Evolutionary conservation across 2,113 vertebrate species (phyloP), one percentile per base, ranked within the genome.

Genomic region (Nesogale talazaci): DNA sequence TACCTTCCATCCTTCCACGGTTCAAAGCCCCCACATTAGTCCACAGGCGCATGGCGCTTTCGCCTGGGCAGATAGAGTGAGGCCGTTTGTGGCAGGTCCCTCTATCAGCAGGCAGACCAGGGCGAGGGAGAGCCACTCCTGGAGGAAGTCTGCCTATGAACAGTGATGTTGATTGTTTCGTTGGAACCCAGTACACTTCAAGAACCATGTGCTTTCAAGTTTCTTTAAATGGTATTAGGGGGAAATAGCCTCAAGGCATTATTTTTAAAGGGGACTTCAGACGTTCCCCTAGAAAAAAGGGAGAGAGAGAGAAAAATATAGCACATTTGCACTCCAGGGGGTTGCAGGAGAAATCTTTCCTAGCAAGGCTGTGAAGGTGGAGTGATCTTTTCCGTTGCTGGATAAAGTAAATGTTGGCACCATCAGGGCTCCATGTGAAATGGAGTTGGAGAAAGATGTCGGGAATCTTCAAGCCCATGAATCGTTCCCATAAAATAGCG

Each of bases 231-330:
- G 94, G 95, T 96, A 97, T 98, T 98, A 98, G 95, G 97, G 92
- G 93, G 97, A 98, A 98, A 98, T 98, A 98, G 98, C 97, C 98
- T 97, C 91, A 86, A 98, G 98, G 97, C 97, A 97, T 98, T 98
- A 97, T 98, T 98, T 98, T 98, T 98, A 98, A 97, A 98, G 95
- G 91, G 93, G 95, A 97, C 97, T 98, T 98, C 98, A 98, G 98
- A 98, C 93, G 84, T 97, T 94, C 25, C 8, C 91, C 87, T 95
- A 86, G 79, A 91, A 92, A 52, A 82, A 96, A 96, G 65, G 36
- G 95, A 94, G 65, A 82, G 95, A 96, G 65, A 40, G 95, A 94
- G 65, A 83, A 95, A 95, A 97, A 82, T 69, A 86, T 87, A 97
- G 96, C 93, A 84, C 91, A 56, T 97, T 97, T 97, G 97, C 98